These are phyloP conservation scores for Stenodema calcarata DNA, from an alignment of 2,888 invertebrate species.

Conservation along the genomic window DNA sequence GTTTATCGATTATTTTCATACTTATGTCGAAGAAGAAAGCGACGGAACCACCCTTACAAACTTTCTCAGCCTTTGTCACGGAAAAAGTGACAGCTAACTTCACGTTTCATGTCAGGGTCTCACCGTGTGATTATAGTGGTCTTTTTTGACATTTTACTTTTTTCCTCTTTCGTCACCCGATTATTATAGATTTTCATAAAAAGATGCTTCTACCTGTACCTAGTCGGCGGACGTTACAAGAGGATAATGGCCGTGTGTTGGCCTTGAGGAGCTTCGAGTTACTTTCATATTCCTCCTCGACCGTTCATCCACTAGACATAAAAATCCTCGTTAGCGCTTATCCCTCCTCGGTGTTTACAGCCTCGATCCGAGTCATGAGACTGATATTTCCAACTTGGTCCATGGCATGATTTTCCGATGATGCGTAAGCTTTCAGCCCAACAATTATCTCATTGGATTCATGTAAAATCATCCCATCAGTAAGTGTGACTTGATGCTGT, in stretches of 20 bases:
- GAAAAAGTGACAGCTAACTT: neutral
- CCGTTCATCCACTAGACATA: neutral
- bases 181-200: neutral
- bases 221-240: neutral
- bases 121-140: neutral
- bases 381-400: neutral
- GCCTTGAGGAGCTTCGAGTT: neutral
- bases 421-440: no score
- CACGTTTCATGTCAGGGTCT: neutral
- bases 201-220: neutral
- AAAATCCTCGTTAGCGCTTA: neutral
- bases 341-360: neutral
- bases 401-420: no score
- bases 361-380: neutral
- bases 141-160: neutral
- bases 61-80: neutral
- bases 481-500: no score
- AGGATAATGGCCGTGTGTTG: neutral
- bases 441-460: no score
- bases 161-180: neutral
- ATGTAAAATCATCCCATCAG: no score
- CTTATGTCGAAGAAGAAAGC: neutral
- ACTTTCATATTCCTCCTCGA: slow-evolving; percentile 7
- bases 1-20: no score
- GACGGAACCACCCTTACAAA: neutral